Base-by-base conservation (phyloP, 2,797 vertebrate species). In the Rhynchotus rufescens region DNA sequence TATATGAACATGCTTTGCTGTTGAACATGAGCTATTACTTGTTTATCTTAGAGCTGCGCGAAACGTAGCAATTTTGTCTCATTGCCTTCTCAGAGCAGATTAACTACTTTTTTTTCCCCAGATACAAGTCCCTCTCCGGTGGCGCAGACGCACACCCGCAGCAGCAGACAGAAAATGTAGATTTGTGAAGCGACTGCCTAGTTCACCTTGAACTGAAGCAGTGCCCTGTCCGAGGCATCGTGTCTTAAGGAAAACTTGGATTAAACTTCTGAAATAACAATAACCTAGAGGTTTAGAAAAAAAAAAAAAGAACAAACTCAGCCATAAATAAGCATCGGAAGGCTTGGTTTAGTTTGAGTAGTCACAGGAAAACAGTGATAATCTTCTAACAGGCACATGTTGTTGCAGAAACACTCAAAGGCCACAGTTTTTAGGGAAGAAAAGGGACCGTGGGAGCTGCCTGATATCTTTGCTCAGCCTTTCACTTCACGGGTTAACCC, bases 21-120 rank as follows among this genome's bases (percentile, higher is more conserved):
- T 88, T 96, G 94, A 95, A 94, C 91, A 95, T 83, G 86, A 96
- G 79, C 90, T 89, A 87, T 95, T 96, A 94, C 90, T 95, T 94
- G 84, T 92, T 95, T 95, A 93, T 96, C 95, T 96, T 83, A 65
- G 81, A 89, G 86, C 76, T 56, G 79, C 57, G 73, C 76, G 91
- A 95, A 93, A 93, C 14, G 44, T 32, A 61, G 81, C 90, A 93
- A 93, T 94, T 95, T 95, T 90, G 74, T 85, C 93, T 88, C 81
- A 61, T 60, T 87, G 82, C 86, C 62, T 92, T 91, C 94, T 94
- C 90, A 82, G 84, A 89, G 69, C 72, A 95, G 81, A 94, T 90
- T 90, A 92, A 93, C 87, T 67, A 90, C 88, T 88, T 90, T 78
- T 78, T 44, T 64, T 47, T 5, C 3, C 11, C 6, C 34, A 59